Base-by-base conservation (phyloP, 2,113 vertebrate species). In the Stigmatopora nigra region DNA sequence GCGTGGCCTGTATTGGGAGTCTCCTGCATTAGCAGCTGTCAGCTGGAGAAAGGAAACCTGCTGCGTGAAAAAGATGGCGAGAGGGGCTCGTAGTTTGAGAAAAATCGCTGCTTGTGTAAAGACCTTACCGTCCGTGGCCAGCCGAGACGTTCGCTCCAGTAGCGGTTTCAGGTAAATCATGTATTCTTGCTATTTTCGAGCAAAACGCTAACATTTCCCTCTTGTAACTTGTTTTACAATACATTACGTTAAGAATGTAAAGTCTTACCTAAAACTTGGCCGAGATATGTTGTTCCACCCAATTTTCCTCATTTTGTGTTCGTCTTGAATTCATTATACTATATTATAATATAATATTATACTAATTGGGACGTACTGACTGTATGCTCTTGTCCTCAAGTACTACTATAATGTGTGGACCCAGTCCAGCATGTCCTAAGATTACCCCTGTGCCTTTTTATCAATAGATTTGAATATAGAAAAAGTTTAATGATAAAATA, bases 31-130 rank as follows among this genome's bases (percentile, higher is more conserved):
- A 17, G 7, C 10, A 11, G 31, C 22, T 53, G 66, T 15, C 53
- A 56, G 53, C 22, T 63, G 41, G 61, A 35, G 9, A 31, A 31
- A 55, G 67, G 56, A 65, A 68, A 57, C 14, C n/a, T 4, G 20
- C 53, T 31, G 13, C 22, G 60, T 66, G 17, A 66, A 20, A 71
- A 91, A 87, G 75, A 92, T 92, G 91, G 91, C 90, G 80, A 90
- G 88, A 85, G 88, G 88, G 3, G n/a, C 76, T 15, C 69, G 87
- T 47, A 84, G 79, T 57, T 64, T 91, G 49, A 72, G 81, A 12
- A 86, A 52, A 76, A 87, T 90, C 1, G 86, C 83, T 0, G 82
- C 89, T 63, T 90, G 88, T 58, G 56, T 91, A 8, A 89, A 77
- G 60, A 77, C 82, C 56, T 61, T 89, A 19, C 86, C 86, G 6